Conservation (phyloP, 2,888 invertebrate species). For the Rhyacophila evoluta region DNA sequence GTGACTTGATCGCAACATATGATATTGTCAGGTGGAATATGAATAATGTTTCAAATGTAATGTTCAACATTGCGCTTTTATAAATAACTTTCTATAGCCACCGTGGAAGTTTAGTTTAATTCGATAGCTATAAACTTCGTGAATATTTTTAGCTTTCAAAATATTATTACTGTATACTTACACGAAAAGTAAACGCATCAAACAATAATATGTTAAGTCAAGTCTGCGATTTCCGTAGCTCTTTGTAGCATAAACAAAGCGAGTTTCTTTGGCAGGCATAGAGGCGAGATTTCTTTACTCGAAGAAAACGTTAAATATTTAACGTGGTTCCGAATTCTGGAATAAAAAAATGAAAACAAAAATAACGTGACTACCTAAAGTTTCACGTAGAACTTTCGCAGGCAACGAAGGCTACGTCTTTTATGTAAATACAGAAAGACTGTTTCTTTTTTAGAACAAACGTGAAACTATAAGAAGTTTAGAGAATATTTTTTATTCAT, state of each 20-base stretch:
- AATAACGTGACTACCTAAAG: constrained; percentile 33
- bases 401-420: constrained; percentile 40
- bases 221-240: background rate
- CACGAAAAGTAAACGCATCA: background rate
- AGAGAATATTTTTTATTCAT: background rate
- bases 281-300: background rate
- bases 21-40: no score
- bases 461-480: background rate
- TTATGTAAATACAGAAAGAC: constrained; percentile 48
- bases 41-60: no score
- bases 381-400: constrained; percentile 37
- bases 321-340: constrained; percentile 42
- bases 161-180: background rate
- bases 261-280: background rate
- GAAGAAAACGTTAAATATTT: constrained; percentile 51
- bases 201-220: background rate
- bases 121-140: no score
- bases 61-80: no score
- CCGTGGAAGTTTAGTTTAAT: no score
- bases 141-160: background rate
- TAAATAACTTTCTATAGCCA: no score
- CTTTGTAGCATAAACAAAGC: background rate
- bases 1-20: no score
- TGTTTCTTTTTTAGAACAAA: background rate
- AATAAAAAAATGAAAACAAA: constrained; percentile 36